Conservation (phyloP, 1,140 invertebrate genomes). For the Orchesella cincta region DNA sequence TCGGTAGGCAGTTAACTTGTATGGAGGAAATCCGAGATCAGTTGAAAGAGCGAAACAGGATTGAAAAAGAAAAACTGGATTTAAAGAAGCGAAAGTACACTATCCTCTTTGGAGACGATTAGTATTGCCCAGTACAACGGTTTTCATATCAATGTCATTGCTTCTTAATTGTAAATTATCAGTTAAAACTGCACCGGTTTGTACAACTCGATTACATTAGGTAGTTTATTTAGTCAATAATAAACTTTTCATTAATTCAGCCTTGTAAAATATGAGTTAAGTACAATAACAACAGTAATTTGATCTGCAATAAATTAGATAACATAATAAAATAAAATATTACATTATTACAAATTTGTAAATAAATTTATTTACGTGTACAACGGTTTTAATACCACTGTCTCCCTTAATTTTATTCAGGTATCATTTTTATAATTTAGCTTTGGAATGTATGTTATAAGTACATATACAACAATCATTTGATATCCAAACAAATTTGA, state of each 20-base stretch:
- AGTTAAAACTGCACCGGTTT: not conserved
- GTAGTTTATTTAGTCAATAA: no score
- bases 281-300: no score
- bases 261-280: no score
- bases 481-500: not conserved
- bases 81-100: no score
- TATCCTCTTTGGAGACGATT: not conserved
- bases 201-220: not conserved
- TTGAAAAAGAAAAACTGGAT: not conserved
- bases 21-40: not conserved
- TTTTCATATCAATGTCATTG: not conserved
- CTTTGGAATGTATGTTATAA: not conserved
- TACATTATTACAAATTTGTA: no score
- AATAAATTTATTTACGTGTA: no score
- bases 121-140: not conserved
- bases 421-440: no score
- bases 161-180: not conserved
- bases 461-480: not conserved
- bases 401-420: no score
- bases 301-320: no score
- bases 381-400: no score
- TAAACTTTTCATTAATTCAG: no score
- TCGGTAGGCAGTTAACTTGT: not conserved
- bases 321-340: no score
- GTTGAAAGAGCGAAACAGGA: not conserved